Percentiles rank a stretch among this genome's conserved stretches.
These are phyloP conservation scores for Nettapus auritus DNA, from an alignment of 2,113 vertebrate genomes.

Conservation along the genomic window DNA sequence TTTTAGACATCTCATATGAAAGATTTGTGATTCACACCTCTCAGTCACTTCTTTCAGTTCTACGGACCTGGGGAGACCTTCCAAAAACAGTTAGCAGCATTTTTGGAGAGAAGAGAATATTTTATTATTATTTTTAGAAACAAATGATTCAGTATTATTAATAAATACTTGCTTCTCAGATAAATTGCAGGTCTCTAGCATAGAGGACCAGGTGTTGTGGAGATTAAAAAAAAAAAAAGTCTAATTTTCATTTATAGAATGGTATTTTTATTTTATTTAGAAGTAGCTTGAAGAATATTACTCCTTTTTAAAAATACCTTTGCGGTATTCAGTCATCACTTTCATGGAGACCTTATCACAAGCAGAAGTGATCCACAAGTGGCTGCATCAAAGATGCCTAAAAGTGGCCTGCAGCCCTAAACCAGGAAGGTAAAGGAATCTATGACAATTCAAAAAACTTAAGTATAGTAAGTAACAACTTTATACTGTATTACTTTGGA, in stretches of 20 bases:
- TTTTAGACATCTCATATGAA: neutral
- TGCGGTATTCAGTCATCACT: neutral
- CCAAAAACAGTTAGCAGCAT: fast-evolving
- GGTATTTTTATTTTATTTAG: neutral
- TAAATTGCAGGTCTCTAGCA: neutral
- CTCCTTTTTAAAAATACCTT: neutral
- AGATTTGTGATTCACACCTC: neutral
- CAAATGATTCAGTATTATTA: neutral
- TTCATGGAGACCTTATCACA: neutral
- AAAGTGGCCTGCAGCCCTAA: neutral
- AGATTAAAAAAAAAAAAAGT: neutral
- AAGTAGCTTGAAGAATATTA: neutral
- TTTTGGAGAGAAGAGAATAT: neutral
- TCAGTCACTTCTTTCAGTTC: neutral
- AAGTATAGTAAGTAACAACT: neutral
- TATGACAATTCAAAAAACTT: neutral
- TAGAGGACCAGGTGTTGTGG: neutral
- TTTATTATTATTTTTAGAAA: neutral
- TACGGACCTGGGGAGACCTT: neutral
- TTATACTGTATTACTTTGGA: neutral
- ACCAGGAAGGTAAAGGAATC: neutral
- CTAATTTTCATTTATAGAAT: neutral
- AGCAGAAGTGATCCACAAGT: neutral
- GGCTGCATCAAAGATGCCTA: neutral
- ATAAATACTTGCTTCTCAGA: neutral